phyloP scores from a whole-genome alignment of 2,888 invertebrate genomes.

The Melanargia galathea region DNA sequence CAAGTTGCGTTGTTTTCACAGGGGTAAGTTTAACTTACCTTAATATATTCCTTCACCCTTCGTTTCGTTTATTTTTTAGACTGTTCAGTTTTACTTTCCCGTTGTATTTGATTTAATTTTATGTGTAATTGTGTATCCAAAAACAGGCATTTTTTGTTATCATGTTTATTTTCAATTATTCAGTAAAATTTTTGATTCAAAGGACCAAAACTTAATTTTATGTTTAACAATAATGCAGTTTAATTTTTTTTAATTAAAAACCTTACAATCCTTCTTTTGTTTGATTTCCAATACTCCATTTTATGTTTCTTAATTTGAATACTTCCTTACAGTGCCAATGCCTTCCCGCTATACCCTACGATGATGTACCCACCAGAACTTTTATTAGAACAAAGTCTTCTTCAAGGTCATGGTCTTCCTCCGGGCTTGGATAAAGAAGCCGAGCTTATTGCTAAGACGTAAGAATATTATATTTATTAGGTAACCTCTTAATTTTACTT shows the following conservation, averaged over 20 bases:
- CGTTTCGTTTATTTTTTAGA: background rate
- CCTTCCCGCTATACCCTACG: slow-evolving; percentile 75
- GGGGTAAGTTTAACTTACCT: slow-evolving; percentile 56
- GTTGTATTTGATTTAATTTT: too few species aligned
- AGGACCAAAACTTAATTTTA: too few species aligned
- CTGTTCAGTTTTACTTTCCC: background rate
- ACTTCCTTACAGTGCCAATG: slow-evolving; percentile 62
- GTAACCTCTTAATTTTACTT: background rate
- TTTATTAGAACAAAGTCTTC: slow-evolving; percentile 71
- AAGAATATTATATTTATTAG: slow-evolving; percentile 47
- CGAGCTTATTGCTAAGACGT: slow-evolving; percentile 77
- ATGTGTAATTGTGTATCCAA: too few species aligned
- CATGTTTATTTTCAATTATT: too few species aligned
- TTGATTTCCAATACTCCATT: background rate
- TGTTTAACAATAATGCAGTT: too few species aligned
- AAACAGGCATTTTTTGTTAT: too few species aligned
- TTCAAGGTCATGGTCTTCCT: slow-evolving; percentile 81
- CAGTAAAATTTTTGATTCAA: too few species aligned
- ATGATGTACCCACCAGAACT: slow-evolving; percentile 79
- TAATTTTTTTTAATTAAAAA: too few species aligned
- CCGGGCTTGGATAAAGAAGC: slow-evolving; percentile 77
- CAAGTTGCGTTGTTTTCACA: slow-evolving; percentile 77
- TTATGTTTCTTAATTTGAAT: background rate
- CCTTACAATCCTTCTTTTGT: background rate
- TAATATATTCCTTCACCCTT: background rate